Evolutionary conservation across 2,797 vertebrate genomes (phyloP).

Genomic region (Bradypus variegatus): DNA sequence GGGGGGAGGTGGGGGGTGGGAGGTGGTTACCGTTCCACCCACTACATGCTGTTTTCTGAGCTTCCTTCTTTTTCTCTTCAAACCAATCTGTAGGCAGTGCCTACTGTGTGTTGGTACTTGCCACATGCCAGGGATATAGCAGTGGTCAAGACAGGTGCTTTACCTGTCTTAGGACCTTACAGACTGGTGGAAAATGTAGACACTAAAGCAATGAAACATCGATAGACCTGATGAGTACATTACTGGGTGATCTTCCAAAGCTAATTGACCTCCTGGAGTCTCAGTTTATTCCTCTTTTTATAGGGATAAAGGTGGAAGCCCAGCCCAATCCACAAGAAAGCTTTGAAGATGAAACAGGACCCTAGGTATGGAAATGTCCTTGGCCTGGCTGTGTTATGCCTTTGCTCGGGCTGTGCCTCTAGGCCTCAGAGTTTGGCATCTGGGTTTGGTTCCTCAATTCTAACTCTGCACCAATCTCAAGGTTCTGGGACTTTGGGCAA

Average conservation of each 20-base stretch:
- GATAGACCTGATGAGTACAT: background rate
- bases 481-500: background rate
- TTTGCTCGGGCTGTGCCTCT: background rate
- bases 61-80: background rate
- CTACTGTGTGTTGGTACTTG: background rate
- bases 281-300: constrained; percentile 4
- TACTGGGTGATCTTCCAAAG: background rate
- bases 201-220: background rate
- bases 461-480: background rate
- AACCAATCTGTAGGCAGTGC: background rate
- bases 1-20: no score
- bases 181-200: background rate
- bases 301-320: background rate
- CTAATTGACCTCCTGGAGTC: background rate
- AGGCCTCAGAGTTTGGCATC: background rate
- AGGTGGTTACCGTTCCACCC: background rate
- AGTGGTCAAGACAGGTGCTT: background rate
- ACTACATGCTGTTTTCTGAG: background rate
- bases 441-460: background rate
- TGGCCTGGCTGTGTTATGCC: background rate
- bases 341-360: background rate
- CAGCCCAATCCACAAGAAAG: background rate
- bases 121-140: background rate
- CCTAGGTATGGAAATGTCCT: background rate
- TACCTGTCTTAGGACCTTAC: background rate